Percentiles rank a stretch among this genome's conserved stretches.
phyloP scores from a whole-genome alignment of 2,113 vertebrate species.

The Callionymus lyra region DNA sequence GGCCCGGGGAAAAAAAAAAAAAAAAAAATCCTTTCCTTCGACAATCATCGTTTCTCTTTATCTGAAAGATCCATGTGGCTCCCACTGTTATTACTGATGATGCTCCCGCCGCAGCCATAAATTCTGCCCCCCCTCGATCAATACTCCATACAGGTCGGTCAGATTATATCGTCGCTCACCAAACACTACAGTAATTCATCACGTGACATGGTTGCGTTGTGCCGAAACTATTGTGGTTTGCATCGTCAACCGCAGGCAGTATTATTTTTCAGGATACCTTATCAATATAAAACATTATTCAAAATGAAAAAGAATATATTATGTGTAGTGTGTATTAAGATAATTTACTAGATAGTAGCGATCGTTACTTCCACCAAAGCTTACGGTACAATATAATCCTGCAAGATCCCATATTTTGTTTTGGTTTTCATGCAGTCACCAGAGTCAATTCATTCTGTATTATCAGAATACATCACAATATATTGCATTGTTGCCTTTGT shows the following conservation, averaged over 20 bases:
- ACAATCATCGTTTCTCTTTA: slow-evolving; percentile 47
- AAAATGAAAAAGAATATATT: too few species aligned
- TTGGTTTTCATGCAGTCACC: too few species aligned
- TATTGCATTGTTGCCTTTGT: slow-evolving; percentile 8
- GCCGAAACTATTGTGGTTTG: slow-evolving; percentile 14
- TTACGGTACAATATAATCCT: too few species aligned
- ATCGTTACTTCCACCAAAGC: too few species aligned
- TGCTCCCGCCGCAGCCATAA: slow-evolving; percentile 22
- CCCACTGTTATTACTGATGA: slow-evolving; percentile 26
- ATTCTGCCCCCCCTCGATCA: slow-evolving; percentile 31
- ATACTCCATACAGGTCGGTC: slow-evolving; percentile 4
- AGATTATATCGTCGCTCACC: slow-evolving; percentile 9
- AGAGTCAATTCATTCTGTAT: too few species aligned
- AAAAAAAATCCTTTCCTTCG: slow-evolving; percentile 38
- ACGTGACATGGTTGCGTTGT: slow-evolving; percentile 19
- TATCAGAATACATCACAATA: too few species aligned
- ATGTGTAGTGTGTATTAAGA: too few species aligned
- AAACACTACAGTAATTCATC: slow-evolving; percentile 25
- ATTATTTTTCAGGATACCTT: too few species aligned
- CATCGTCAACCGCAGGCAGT: too few species aligned
- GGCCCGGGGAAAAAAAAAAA: slow-evolving; percentile 13
- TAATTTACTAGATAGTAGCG: too few species aligned
- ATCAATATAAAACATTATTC: too few species aligned
- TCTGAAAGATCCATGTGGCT: slow-evolving; percentile 26
- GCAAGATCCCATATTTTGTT: too few species aligned